Evolutionary conservation across 2,113 vertebrate genomes (phyloP), one percentile per base, ranked within the genome.

Genomic region (Sigmodon hispidus): DNA sequence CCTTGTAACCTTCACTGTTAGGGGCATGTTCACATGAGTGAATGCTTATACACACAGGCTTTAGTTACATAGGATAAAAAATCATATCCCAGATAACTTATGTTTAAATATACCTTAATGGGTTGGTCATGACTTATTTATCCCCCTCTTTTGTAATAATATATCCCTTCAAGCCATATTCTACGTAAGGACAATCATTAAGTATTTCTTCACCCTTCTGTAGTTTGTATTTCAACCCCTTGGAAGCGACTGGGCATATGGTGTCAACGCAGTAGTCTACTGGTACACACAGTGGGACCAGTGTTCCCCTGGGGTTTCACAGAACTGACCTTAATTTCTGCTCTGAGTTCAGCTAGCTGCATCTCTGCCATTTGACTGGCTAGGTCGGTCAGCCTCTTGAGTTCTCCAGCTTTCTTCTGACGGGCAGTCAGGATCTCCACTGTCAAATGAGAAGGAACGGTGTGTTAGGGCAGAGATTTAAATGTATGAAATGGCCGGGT

Each of bases 361-460:
- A 97, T 97, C 97, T 99, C 98, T 40, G 98, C 98, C 98, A 99
- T 99, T 77, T 99, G 98, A 98, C 98, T 98, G 96, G 99, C 98
- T 21, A 98, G 97, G 89, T 99, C 99, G 1, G 98, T 98, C 86
- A 99, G 96, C 84, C 98, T 98, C 98, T 99, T 99, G 65, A 99
- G 97, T 97, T 99, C 98, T 94, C 99, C 98, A 48, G 99, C 99
- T 93, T 98, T 99, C 98, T 98, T 99, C 97, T 99, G 98, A 84
- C 99, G 98, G 96, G 98, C 98, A 90, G 98, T 98, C 97, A 99
- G 97, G 97, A 98, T 99, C 98, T 99, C 98, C 98, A 99, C 99
- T 99, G 98, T 91, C 98, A 98, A 96, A 89, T 61, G 93, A 94
- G 96, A 98, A 96, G 0, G 95, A 70, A 91, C n/a, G 48, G 91